These are phyloP conservation scores for Petaurus breviceps DNA, from an alignment of 2,113 vertebrate genomes.

Conservation along the genomic window DNA sequence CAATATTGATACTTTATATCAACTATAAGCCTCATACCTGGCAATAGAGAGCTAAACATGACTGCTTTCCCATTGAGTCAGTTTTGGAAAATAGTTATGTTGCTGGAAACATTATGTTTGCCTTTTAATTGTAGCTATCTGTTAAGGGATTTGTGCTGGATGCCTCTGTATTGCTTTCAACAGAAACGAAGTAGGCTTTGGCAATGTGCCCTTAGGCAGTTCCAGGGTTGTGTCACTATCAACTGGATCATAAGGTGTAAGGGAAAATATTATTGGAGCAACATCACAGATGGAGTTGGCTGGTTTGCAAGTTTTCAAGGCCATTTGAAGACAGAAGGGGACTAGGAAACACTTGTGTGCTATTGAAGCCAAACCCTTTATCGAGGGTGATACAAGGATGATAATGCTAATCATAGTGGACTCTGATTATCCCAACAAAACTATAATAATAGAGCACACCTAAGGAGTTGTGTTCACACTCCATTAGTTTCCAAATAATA, in stretches of 20 bases:
- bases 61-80: slow-evolving; percentile 56
- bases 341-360: background rate
- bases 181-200: background rate
- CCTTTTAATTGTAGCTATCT: slow-evolving; percentile 16
- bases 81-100: slow-evolving; percentile 28
- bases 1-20: slow-evolving; percentile 58
- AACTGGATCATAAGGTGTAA: slow-evolving; percentile 12
- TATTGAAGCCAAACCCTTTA: background rate
- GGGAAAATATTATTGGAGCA: slow-evolving; percentile 37
- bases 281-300: background rate
- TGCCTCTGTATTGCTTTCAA: background rate
- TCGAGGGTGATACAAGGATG: background rate
- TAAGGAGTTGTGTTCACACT: background rate
- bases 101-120: slow-evolving; percentile 2
- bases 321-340: background rate
- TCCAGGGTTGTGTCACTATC: background rate
- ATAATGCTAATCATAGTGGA: slow-evolving; percentile 9
- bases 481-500: background rate
- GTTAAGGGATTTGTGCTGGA: background rate
- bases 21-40: slow-evolving; percentile 50
- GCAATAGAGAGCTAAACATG: slow-evolving; percentile 31
- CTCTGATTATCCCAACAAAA: slow-evolving; percentile 44
- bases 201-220: background rate
- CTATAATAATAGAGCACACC: background rate
- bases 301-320: slow-evolving; percentile 13